Evolutionary conservation across 1,140 invertebrate genomes (phyloP).

Genomic region (Sarcophaga bullata): DNA sequence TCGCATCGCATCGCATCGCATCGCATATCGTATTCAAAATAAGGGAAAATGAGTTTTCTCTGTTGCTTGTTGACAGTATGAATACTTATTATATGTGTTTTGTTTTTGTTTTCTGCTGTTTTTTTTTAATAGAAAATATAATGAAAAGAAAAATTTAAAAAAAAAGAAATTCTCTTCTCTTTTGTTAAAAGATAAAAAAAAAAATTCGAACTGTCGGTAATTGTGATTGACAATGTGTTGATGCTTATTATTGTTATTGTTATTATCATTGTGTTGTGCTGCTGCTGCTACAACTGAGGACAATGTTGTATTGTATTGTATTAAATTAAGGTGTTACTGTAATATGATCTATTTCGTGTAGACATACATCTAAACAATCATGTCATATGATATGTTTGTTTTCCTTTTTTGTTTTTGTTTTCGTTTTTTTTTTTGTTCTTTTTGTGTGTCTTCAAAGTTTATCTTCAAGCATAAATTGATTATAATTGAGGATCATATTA

Average conservation of each 20-base stretch:
- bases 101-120: neutral
- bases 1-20: neutral
- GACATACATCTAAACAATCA: neutral
- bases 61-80: slow-evolving; percentile 1
- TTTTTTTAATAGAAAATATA: neutral
- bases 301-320: slow-evolving; percentile 15
- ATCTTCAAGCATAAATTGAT: neutral
- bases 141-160: too few relatives aligned
- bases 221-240: slow-evolving; percentile 39
- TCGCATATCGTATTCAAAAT: neutral
- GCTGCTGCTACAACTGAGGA: neutral
- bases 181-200: neutral
- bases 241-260: slow-evolving; percentile 17
- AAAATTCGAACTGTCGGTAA: slow-evolving; percentile 20
- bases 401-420: too few relatives aligned
- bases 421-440: too few relatives aligned
- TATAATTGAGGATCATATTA: slow-evolving; percentile 9
- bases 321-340: slow-evolving; percentile 36
- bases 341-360: neutral
- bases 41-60: neutral
- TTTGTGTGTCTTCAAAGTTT: neutral
- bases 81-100: neutral
- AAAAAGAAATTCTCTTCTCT: neutral
- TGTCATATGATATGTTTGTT: neutral
- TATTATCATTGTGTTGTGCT: neutral